These are phyloP conservation scores for Agonum fuliginosum DNA, from an alignment of 2,888 invertebrate species.

Conservation along the genomic window DNA sequence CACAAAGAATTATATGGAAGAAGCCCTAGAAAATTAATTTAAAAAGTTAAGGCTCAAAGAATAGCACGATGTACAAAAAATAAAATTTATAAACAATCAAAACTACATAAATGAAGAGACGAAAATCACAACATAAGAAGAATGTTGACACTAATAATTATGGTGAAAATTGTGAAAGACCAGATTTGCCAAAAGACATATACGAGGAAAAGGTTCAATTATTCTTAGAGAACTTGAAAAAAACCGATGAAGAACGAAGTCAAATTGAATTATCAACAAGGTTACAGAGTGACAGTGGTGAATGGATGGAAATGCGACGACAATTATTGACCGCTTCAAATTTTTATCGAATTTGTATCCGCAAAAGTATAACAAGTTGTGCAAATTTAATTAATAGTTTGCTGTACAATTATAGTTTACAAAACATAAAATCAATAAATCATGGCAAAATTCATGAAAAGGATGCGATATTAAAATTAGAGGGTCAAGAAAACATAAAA, in stretches of 20 bases:
- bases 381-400: constrained; percentile 7
- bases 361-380: not conserved
- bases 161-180: constrained; percentile 19
- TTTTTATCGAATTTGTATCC: constrained; percentile 1
- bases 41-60: not conserved
- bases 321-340: constrained; percentile 20
- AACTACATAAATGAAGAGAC: too few species aligned
- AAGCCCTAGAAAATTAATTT: not conserved
- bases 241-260: not conserved
- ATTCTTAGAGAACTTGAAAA: constrained; percentile 15
- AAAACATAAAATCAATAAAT: not conserved
- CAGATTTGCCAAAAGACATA: constrained; percentile 26
- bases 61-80: not conserved
- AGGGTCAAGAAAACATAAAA: constrained; percentile 5
- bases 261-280: not conserved
- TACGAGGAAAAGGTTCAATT: constrained; percentile 12
- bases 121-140: too few species aligned
- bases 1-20: constrained; percentile 10
- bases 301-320: constrained; percentile 4
- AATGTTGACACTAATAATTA: constrained; percentile 3
- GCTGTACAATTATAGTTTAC: not conserved
- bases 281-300: constrained; percentile 26
- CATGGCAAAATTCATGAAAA: constrained; percentile 21
- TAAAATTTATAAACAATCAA: not conserved
- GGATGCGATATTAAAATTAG: not conserved